Evolutionary conservation across 1,140 invertebrate species (phyloP).

Genomic region (Cepaea nemoralis): DNA sequence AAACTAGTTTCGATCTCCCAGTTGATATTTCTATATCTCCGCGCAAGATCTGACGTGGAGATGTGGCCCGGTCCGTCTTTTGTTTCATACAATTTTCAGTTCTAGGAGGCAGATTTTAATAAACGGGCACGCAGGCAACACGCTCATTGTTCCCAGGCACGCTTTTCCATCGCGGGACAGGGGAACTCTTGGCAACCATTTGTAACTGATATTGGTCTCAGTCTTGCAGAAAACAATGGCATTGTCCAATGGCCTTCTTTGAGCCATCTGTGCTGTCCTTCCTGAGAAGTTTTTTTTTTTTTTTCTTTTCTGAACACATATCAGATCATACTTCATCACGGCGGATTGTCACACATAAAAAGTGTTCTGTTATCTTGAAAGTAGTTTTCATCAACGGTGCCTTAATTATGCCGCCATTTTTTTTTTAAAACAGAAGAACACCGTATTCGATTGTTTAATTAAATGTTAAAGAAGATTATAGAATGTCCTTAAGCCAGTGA

Average conservation of each 20-base stretch:
- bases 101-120: not conserved
- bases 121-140: not conserved
- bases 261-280: not conserved
- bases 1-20: not conserved
- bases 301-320: too few species aligned
- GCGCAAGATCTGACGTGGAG: not conserved
- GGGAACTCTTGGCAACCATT: not conserved
- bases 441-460: too few species aligned
- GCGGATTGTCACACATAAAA: too few species aligned
- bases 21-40: not conserved
- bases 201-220: slow-evolving; percentile 1
- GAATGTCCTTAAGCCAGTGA: too few species aligned
- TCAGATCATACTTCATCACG: too few species aligned
- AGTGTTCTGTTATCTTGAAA: too few species aligned
- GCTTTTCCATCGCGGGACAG: not conserved
- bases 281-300: too few species aligned
- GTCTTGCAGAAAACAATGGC: not conserved
- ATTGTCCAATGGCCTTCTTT: not conserved
- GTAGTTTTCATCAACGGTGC: too few species aligned
- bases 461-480: too few species aligned
- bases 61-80: not conserved
- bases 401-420: too few species aligned
- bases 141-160: not conserved
- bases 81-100: not conserved
- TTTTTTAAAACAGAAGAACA: too few species aligned